These are phyloP conservation scores for Lasioglossum villosulum DNA, from an alignment of 2,888 invertebrate genomes.

Conservation along the genomic window DNA sequence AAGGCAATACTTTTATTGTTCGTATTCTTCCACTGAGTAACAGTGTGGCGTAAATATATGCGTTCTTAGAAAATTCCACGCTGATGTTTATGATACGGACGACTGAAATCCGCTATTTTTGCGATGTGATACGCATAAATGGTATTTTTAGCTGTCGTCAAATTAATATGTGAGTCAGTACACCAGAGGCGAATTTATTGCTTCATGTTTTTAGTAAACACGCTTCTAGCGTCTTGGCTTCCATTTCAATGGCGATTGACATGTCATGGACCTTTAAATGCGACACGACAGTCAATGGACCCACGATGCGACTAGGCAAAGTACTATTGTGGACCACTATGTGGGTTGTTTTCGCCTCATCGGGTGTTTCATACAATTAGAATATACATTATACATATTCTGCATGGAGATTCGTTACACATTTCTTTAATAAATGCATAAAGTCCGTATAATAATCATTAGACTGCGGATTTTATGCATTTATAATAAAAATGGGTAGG, in stretches of 20 bases:
- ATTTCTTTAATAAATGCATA: background rate
- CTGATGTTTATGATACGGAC: background rate
- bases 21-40: background rate
- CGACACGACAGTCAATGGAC: background rate
- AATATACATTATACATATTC: too few relatives aligned
- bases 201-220: slow-evolving; percentile 1
- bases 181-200: background rate
- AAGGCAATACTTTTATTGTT: background rate
- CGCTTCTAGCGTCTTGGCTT: slow-evolving; percentile 1
- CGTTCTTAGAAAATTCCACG: background rate
- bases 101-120: background rate
- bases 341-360: background rate
- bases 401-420: too few relatives aligned
- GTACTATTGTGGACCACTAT: background rate
- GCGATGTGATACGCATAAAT: slow-evolving; percentile 4
- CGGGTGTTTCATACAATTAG: background rate
- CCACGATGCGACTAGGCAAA: background rate
- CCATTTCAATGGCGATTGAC: background rate
- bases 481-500: too few relatives aligned
- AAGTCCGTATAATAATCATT: background rate
- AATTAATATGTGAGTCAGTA: background rate
- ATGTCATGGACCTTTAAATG: background rate
- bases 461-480: too few relatives aligned
- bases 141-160: background rate
- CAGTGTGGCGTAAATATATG: background rate